Evolutionary conservation across 2,797 vertebrate species (phyloP).

Genomic region (Lepus oiostolus): DNA sequence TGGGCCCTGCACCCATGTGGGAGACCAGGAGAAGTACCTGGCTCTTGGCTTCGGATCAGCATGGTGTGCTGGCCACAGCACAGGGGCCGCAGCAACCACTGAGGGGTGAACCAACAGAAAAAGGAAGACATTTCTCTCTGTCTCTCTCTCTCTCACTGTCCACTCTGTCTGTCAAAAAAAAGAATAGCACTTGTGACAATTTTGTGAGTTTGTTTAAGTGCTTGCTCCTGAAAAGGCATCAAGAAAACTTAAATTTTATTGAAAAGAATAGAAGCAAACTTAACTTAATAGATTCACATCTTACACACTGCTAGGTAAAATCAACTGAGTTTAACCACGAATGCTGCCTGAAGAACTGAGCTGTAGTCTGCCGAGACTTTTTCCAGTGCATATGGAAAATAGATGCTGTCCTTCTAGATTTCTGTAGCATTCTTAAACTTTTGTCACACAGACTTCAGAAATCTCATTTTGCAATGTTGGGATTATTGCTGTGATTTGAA

Average conservation of each 20-base stretch:
- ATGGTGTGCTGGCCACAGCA: too few species aligned
- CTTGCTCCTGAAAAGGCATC: not conserved
- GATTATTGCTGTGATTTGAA: slow-evolving; percentile 66
- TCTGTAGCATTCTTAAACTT: slow-evolving; percentile 81
- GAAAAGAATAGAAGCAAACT: not conserved
- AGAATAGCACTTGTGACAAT: not conserved
- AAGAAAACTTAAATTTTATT: not conserved
- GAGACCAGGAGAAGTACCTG: too few species aligned
- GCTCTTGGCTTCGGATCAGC: too few species aligned
- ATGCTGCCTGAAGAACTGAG: slow-evolving; percentile 64
- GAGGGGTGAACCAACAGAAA: too few species aligned
- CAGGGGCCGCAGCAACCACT: too few species aligned
- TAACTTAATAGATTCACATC: not conserved
- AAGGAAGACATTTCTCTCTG: too few species aligned
- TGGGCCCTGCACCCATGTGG: too few species aligned
- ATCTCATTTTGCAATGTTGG: slow-evolving; percentile 72
- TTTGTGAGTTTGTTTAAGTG: not conserved
- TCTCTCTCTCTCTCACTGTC: too few species aligned
- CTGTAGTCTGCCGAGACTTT: slow-evolving; percentile 66
- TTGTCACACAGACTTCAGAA: slow-evolving; percentile 70
- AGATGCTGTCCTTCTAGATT: slow-evolving; percentile 77
- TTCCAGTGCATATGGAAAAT: slow-evolving; percentile 59
- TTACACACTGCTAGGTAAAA: slow-evolving; percentile 26
- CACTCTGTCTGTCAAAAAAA: too few species aligned
- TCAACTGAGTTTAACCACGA: slow-evolving; percentile 54